Percentiles rank a stretch among this genome's conserved stretches.
Conservation (phyloP, 2,113 vertebrate species). For the Diadophis punctatus region DNA sequence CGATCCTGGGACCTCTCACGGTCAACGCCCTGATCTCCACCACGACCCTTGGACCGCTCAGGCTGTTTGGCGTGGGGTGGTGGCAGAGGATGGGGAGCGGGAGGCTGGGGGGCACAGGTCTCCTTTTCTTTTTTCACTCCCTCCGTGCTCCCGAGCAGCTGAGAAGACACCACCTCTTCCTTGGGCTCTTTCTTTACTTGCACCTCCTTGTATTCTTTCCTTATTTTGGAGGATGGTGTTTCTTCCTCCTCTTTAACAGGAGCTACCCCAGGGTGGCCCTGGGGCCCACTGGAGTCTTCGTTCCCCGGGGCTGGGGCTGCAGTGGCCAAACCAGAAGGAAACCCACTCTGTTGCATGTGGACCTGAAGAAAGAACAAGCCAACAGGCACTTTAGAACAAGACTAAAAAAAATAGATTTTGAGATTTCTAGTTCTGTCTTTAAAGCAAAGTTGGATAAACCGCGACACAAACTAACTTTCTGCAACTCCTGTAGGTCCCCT, state of each 20-base stretch:
- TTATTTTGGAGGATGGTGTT: constrained; percentile 15
- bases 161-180: constrained; percentile 59
- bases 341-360: constrained; percentile 56
- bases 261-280: not conserved
- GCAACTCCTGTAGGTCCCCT: too few species aligned
- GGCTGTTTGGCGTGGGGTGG: constrained; percentile 69
- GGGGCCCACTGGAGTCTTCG: not conserved
- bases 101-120: constrained; percentile 52
- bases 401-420: not conserved
- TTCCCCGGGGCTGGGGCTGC: constrained; percentile 10
- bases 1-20: constrained; percentile 56
- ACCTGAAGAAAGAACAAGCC: constrained; percentile 41
- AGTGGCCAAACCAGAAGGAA: constrained; percentile 22
- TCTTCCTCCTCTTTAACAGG: constrained; percentile 60
- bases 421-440: not conserved
- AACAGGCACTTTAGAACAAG: not conserved
- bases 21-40: constrained; percentile 47
- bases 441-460: not conserved
- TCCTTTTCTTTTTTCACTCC: constrained; percentile 81
- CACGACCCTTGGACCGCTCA: constrained; percentile 57
- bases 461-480: too few species aligned
- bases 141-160: constrained; percentile 42
- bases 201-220: constrained; percentile 48
- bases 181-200: constrained; percentile 6
- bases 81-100: constrained; percentile 67